Base-by-base conservation (phyloP, 1,140 invertebrate genomes). In the Caerostris darwini region DNA sequence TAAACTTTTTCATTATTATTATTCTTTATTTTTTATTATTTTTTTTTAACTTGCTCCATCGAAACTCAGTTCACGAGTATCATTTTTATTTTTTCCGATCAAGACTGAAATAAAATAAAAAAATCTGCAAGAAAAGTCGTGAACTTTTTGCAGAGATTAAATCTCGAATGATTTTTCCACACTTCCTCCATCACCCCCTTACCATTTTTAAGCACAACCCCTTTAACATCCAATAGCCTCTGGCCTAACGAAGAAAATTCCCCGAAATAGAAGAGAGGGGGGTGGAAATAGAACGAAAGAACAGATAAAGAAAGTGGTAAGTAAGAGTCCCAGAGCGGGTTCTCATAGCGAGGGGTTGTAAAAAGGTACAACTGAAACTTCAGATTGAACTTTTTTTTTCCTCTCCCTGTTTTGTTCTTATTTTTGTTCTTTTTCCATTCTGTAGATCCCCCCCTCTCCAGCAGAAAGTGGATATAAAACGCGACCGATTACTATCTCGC, bases 391-490 rank as follows among this genome's bases (percentile, higher is more conserved):
- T 14, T 64, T 64, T 64, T 12, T 64, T 14, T 64, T 17, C 34
- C 34, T 34, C 8, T 71, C 34, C 34, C 34, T 2, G 0, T 34
- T 34, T 34, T 34, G 34, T 34, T 34, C 34, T 34, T 34, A 34
- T 34, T 34, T 34, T 34, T 34, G 34, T 34, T 34, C 2, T 34
- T 64, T 64, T 14, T 64, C 61, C 12, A 17, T 64, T 17, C 61
- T 34, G 34, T 34, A 34, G 34, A 1, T 12, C 14, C 59, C 14
- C 17, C 17, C 71, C 19, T 10, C n/a, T 34, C 71, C 19, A 7
- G 34, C 3, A 58, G 53, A 85, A 85, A 85, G 82, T 57, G 82
- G 82, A 85, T 85, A 85, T 57, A 85, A 85, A 85, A 85, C 82
- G 82, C 10, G 14, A 58, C 54, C 82, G 82, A 57, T 85, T 85